A percentile compares a stretch with the other conserved stretches of the same genome.
phyloP scores from a whole-genome alignment of 2,113 vertebrate genomes.

The Hiodon alosoides region DNA sequence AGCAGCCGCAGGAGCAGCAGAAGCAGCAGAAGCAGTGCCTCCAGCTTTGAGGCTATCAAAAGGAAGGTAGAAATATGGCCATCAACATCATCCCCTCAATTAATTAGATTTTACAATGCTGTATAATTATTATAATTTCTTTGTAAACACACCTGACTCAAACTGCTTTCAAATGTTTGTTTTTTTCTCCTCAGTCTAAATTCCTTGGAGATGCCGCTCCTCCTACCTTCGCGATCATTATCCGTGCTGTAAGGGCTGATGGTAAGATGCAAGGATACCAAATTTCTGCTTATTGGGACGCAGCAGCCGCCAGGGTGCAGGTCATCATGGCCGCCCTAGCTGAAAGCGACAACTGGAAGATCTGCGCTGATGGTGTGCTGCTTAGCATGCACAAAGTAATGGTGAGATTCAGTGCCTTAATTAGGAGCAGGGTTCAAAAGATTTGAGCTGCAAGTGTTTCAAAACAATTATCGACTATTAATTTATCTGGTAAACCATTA shows the following conservation, averaged over 20 bases:
- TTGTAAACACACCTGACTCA: too few species aligned
- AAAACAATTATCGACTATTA: too few species aligned
- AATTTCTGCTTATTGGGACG: conserved; percentile 53
- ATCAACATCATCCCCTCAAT: neutral
- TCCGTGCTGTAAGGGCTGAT: conserved; percentile 54
- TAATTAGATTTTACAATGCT: too few species aligned
- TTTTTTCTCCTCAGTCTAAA: conserved; percentile 45
- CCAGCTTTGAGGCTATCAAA: conserved; percentile 48
- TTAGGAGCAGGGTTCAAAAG: too few species aligned
- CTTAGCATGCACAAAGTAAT: conserved; percentile 62
- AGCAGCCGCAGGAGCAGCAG: conserved; percentile 21
- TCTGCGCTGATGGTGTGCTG: conserved; percentile 64
- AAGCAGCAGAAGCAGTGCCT: conserved; percentile 17
- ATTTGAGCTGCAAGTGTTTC: too few species aligned
- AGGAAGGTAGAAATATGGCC: conserved; percentile 37
- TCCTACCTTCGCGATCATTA: conserved; percentile 55
- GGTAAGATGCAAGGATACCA: conserved; percentile 59
- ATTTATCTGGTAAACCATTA: conserved; percentile 3
- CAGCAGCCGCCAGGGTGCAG: conserved; percentile 54
- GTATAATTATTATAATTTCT: too few species aligned
- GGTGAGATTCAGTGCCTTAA: conserved; percentile 52
- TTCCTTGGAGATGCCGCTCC: conserved; percentile 53
- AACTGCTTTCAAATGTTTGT: too few species aligned
- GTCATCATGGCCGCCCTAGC: conserved; percentile 60
- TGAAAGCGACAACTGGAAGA: conserved; percentile 61